Conservation (phyloP, 2,797 vertebrate species). For the Chelon labrosus region DNA sequence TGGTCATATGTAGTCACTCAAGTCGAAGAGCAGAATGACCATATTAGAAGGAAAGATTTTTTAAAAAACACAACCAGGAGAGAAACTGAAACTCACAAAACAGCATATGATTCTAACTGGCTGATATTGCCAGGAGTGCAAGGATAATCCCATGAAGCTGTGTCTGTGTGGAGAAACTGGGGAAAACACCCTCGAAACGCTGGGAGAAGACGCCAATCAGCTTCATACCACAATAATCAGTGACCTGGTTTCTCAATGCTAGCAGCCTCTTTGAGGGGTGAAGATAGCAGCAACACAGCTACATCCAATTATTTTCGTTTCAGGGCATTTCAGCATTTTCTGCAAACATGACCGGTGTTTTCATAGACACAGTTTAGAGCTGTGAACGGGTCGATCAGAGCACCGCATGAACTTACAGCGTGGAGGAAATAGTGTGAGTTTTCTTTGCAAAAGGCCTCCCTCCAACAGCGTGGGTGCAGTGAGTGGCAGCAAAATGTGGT, state of each 20-base stretch:
- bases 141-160: slow-evolving; percentile 68
- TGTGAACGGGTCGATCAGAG: slow-evolving; percentile 12
- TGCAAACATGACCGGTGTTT: slow-evolving; percentile 42
- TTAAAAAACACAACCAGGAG: slow-evolving; percentile 39
- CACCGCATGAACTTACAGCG: neutral
- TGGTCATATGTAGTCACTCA: slow-evolving; percentile 35
- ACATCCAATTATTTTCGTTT: slow-evolving; percentile 64
- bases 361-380: slow-evolving; percentile 36
- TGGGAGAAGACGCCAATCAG: slow-evolving; percentile 68
- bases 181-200: slow-evolving; percentile 49
- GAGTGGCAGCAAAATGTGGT: slow-evolving; percentile 40
- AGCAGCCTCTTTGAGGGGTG: slow-evolving; percentile 41
- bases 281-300: slow-evolving; percentile 48
- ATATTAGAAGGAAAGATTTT: slow-evolving; percentile 49
- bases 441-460: slow-evolving; percentile 6
- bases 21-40: slow-evolving; percentile 53
- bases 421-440: slow-evolving; percentile 34
- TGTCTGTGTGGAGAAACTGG: slow-evolving; percentile 58
- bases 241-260: slow-evolving; percentile 65
- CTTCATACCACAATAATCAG: slow-evolving; percentile 51
- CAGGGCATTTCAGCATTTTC: slow-evolving; percentile 47
- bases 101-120: slow-evolving; percentile 32
- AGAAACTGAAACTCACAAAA: slow-evolving; percentile 37
- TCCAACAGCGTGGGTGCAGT: slow-evolving; percentile 16
- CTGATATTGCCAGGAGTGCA: slow-evolving; percentile 57